Evolutionary conservation across 23 tunicate species (phyloP), one percentile per base, ranked within the genome.

Genomic region (Halocynthia roretzi): DNA sequence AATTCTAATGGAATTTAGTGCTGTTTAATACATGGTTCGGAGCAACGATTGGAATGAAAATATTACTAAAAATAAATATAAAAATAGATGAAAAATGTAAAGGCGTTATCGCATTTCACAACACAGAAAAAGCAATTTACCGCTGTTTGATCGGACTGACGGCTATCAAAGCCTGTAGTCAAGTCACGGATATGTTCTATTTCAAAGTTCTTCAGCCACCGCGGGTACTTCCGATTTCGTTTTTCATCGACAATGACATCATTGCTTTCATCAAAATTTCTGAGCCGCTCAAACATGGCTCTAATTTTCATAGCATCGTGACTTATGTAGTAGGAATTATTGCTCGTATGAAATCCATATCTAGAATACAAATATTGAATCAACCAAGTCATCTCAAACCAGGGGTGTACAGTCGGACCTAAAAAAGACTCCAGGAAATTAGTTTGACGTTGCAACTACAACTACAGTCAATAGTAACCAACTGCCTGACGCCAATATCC

Each of bases 261-360:
- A 57, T 70, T 63, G 65, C 52, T 68, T 8, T 53, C 78, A 49
- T 62, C 52, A 76, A 80, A 87, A 61, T 94, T 72, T 53, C 98
- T 86, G 48, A 94, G 54, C 53, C 94, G 76, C 7, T 76, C 56
- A 56, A 94, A 94, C 98, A 94, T 87, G 65, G 70, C 74, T 53
- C 69, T 64, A 51, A 79, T 94, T 62, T 83, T 87, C 58, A 57
- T 52, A 17, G 51, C 51, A 66, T 94, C 95, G 80, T 85, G 94
- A 56, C 81, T 64, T 61, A 94, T 87, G 87, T 80, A 87, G 77
- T 94, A 94, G 17, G 94, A 87, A 71, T 94, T 94, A 72, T 81
- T 84, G 83, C 87, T 87, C 73, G 92, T 87, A 81, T 94, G 98
- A 40, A 84, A 81, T 23, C 98, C 98, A 77, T 94, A 94, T 44